Conservation (phyloP, 2,888 invertebrate genomes). For the Hemicrepidius hirtus region DNA sequence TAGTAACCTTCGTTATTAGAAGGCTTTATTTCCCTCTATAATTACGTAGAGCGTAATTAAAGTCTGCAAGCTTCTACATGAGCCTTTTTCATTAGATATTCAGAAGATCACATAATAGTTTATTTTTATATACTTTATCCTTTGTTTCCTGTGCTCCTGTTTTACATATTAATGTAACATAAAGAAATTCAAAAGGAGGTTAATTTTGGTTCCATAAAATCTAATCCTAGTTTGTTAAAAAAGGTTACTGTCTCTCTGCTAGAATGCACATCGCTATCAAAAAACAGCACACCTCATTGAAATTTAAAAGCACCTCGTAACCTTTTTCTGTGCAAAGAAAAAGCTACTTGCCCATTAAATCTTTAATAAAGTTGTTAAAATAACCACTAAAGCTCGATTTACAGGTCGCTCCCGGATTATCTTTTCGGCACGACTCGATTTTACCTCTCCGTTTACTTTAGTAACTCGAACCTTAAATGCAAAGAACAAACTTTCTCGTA, state of each 20-base stretch:
- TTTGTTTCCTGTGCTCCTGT: no score
- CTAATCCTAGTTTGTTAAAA: neutral
- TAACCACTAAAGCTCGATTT: slow-evolving; percentile 48
- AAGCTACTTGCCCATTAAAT: slow-evolving; percentile 46
- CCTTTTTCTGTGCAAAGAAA: slow-evolving; percentile 41
- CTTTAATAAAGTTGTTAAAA: slow-evolving; percentile 53
- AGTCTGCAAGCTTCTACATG: no score
- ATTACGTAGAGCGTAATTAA: no score
- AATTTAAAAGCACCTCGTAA: slow-evolving; percentile 48
- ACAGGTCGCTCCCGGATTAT: slow-evolving; percentile 31
- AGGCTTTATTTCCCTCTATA: no score
- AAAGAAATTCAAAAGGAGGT: no score
- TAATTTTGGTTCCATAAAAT: neutral
- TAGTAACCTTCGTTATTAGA: no score
- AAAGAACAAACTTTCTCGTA: slow-evolving; percentile 18
- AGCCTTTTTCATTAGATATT: no score
- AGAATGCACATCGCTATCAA: slow-evolving; percentile 42
- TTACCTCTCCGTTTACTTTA: slow-evolving; percentile 24
- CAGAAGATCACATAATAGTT: no score
- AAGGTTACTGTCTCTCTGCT: slow-evolving; percentile 3
- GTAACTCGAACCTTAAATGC: neutral
- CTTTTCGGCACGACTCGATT: slow-evolving; percentile 9
- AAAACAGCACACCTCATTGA: slow-evolving; percentile 47
- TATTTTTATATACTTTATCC: no score
- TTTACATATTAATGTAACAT: no score